phyloP scores from a whole-genome alignment of 2,797 vertebrate genomes.

The Chiloscyllium punctatum region DNA sequence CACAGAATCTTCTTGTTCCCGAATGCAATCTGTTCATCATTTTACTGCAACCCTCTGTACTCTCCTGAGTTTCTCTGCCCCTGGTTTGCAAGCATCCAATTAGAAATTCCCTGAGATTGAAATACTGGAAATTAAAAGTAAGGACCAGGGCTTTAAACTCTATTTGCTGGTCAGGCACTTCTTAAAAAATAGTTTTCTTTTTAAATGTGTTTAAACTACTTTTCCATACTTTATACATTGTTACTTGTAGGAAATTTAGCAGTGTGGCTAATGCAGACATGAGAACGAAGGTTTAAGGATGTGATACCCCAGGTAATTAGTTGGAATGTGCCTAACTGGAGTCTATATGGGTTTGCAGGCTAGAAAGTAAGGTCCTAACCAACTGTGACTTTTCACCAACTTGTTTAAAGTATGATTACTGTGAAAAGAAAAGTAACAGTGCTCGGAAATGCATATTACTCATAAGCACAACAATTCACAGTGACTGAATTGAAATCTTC shows the following conservation, averaged over 20 bases:
- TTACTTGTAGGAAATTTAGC: not conserved
- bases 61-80: not conserved
- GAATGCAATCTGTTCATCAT: not conserved
- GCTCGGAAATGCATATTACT: not conserved
- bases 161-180: not conserved
- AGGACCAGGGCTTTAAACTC: not conserved
- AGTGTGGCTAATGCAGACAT: not conserved
- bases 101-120: not conserved
- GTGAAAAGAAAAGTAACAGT: not conserved
- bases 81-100: not conserved
- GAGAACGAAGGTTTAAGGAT: not conserved
- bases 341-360: not conserved
- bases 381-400: not conserved
- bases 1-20: not conserved
- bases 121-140: not conserved
- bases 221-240: not conserved
- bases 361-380: not conserved
- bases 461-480: not conserved
- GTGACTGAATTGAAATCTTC: not conserved
- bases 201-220: not conserved
- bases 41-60: not conserved
- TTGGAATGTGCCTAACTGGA: not conserved
- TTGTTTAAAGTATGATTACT: not conserved
- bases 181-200: not conserved
- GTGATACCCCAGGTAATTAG: not conserved